phyloP scores from a whole-genome alignment of 2,113 vertebrate species.

The Egretta garzetta region DNA sequence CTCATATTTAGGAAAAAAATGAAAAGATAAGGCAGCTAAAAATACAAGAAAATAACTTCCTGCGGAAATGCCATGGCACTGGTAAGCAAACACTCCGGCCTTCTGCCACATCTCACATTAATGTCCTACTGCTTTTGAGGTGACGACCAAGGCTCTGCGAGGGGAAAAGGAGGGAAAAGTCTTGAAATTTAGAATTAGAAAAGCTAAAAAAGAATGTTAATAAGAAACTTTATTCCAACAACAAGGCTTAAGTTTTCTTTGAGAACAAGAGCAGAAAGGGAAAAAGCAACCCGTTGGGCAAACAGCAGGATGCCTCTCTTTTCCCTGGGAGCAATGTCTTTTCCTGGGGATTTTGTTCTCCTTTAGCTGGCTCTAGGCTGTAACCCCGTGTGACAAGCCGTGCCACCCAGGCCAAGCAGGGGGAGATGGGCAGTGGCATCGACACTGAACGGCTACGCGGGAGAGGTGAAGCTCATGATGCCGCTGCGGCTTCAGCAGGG shows the following conservation, averaged over 20 bases:
- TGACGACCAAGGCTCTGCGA: background rate
- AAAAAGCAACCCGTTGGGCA: background rate
- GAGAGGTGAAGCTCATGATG: background rate
- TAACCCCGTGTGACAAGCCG: background rate
- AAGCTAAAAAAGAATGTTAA: background rate
- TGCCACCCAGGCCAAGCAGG: background rate
- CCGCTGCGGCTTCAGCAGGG: background rate
- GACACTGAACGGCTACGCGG: rapidly evolving
- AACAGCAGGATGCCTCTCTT: background rate
- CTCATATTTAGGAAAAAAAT: background rate
- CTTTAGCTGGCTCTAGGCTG: background rate
- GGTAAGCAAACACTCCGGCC: background rate
- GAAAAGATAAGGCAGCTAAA: background rate
- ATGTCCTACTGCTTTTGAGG: background rate
- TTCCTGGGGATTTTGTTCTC: background rate
- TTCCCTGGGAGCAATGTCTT: background rate
- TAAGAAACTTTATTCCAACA: background rate
- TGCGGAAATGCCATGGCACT: background rate
- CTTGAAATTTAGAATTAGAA: background rate
- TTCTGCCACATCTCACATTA: background rate
- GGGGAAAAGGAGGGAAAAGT: background rate
- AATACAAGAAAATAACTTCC: background rate
- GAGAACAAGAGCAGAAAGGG: background rate
- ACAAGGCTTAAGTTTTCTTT: background rate
- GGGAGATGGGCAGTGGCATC: background rate